phyloP scores from a whole-genome alignment of 2,888 invertebrate genomes.

The Dugesia japonica region DNA sequence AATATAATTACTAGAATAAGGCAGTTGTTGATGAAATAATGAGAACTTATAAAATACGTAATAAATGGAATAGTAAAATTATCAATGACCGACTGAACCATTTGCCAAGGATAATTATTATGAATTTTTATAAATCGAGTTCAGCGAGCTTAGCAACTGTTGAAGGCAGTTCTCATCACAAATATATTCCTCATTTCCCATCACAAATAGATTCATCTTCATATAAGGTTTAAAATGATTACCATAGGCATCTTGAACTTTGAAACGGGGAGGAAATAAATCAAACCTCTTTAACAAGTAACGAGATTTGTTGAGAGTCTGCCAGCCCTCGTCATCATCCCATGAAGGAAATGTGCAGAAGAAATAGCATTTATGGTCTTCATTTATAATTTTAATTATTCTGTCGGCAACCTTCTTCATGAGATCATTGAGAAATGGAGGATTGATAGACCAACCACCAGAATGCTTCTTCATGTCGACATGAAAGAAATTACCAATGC shows the following conservation, averaged over 20 bases:
- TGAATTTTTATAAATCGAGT: too few relatives aligned
- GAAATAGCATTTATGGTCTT: not conserved
- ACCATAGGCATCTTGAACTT: conserved; percentile 25
- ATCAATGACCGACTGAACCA: too few relatives aligned
- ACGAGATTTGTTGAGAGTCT: not conserved
- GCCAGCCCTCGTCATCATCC: conserved; percentile 24
- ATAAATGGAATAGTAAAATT: too few relatives aligned
- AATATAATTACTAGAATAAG: too few relatives aligned
- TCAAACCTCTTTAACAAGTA: not conserved
- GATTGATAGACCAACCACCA: conserved; percentile 26
- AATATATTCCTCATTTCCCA: too few relatives aligned
- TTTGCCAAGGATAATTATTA: too few relatives aligned
- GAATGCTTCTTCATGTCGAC: conserved; percentile 16
- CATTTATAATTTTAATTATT: not conserved
- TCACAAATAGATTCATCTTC: conserved; percentile 24
- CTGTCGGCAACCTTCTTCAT: conserved; percentile 8
- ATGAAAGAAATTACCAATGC: conserved; percentile 25
- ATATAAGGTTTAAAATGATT: not conserved
- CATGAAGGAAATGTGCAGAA: conserved; percentile 24
- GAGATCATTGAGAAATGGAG: conserved; percentile 9
- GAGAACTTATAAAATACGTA: too few relatives aligned
- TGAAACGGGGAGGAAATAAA: not conserved
- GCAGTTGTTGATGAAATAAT: too few relatives aligned
- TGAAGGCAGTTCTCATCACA: too few relatives aligned
- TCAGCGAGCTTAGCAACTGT: too few relatives aligned